Conservation (phyloP, 23 tunicate species). For the Phallusia fumigata region DNA sequence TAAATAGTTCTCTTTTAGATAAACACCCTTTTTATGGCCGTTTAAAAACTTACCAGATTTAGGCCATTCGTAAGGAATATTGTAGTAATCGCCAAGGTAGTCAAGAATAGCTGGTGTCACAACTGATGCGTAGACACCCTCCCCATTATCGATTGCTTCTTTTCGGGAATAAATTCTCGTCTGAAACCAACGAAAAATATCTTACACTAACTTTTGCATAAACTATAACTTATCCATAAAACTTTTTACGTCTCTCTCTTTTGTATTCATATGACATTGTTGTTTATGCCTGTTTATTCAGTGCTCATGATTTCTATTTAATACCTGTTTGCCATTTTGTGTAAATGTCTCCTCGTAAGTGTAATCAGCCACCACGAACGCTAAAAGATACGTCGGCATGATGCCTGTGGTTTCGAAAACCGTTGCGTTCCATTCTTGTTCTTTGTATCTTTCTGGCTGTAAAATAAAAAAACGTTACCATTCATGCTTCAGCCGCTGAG, state of each 20-base stretch:
- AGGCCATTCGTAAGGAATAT: slow-evolving; percentile 54
- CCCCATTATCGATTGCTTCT: slow-evolving; percentile 51
- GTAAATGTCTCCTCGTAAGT: slow-evolving; percentile 27
- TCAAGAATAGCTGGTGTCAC: slow-evolving; percentile 57
- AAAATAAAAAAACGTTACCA: background rate
- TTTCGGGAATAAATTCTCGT: slow-evolving; percentile 70
- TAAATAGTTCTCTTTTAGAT: no score
- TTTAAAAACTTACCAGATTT: slow-evolving; percentile 66
- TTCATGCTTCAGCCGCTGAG: no score
- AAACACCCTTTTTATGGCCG: no score
- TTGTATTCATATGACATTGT: no score
- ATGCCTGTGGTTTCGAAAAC: slow-evolving; percentile 39
- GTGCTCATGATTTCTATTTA: background rate
- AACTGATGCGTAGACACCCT: slow-evolving; percentile 46
- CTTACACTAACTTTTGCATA: no score
- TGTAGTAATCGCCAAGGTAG: slow-evolving; percentile 31
- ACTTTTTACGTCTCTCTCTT: no score
- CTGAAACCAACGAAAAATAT: slow-evolving; percentile 17
- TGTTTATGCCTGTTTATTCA: no score
- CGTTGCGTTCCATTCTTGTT: slow-evolving; percentile 31
- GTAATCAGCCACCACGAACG: slow-evolving; percentile 63
- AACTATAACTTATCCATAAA: no score
- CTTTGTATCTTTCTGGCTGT: slow-evolving; percentile 22
- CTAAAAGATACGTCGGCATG: slow-evolving; percentile 75
- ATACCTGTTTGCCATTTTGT: slow-evolving; percentile 40